phyloP scores from a whole-genome alignment of 2,113 vertebrate species.

The Aldabrachelys gigantea region DNA sequence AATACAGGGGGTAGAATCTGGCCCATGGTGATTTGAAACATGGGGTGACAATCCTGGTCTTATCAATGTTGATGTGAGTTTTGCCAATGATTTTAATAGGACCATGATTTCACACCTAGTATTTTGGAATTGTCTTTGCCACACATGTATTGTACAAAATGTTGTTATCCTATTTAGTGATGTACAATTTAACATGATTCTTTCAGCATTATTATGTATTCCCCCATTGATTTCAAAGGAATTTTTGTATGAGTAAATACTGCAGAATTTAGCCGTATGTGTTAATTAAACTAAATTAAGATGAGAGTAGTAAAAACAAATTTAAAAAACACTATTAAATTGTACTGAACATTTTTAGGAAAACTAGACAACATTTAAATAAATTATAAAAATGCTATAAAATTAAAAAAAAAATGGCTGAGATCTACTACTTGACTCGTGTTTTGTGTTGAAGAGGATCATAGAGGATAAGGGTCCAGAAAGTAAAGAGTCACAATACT shows the following conservation, averaged over 20 bases:
- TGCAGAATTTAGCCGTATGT: neutral
- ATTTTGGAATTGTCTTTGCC: neutral
- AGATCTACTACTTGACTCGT: constrained; percentile 31
- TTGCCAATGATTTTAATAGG: neutral
- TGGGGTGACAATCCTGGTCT: neutral
- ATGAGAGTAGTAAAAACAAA: neutral
- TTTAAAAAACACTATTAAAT: neutral
- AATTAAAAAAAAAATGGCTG: neutral
- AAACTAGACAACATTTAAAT: neutral
- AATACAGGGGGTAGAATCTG: neutral
- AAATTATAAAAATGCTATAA: neutral
- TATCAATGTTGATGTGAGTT: neutral
- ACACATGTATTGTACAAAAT: neutral
- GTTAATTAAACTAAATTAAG: neutral
- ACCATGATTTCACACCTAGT: neutral
- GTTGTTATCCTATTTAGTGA: neutral
- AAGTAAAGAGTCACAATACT: neutral
- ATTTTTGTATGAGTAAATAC: neutral
- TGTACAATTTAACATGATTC: neutral
- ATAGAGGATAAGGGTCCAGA: constrained; percentile 21
- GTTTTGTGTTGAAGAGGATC: constrained; percentile 23
- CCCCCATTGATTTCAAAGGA: neutral
- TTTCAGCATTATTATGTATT: neutral
- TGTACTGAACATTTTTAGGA: neutral
- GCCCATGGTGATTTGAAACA: neutral